Evolutionary conservation across 2,113 vertebrate genomes (phyloP).

Genomic region (Neofelis nebulosa): DNA sequence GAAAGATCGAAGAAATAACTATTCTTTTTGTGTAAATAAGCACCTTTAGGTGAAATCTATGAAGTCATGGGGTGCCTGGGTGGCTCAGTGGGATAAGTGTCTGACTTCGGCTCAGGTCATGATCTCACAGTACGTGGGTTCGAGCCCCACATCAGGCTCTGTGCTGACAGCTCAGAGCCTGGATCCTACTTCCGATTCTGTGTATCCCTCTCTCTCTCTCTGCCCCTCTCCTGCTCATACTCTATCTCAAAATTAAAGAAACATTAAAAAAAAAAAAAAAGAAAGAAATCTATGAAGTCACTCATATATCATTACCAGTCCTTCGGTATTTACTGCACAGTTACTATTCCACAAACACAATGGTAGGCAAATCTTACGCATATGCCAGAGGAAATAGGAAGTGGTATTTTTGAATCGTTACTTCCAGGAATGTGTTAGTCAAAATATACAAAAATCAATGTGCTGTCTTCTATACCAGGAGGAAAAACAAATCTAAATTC

Average conservation of each 20-base stretch:
- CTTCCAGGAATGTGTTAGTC: constrained; percentile 21
- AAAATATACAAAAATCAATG: constrained; percentile 32
- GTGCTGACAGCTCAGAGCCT: too few species aligned
- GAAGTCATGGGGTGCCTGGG: background rate
- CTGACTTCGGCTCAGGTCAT: too few species aligned
- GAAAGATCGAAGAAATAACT: constrained; percentile 36
- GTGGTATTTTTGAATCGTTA: constrained; percentile 21
- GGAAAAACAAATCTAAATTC: constrained; percentile 49
- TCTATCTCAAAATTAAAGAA: too few species aligned
- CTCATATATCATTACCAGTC: constrained; percentile 15
- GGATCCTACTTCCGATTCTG: too few species aligned
- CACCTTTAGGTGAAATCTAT: constrained; percentile 21
- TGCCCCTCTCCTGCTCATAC: too few species aligned
- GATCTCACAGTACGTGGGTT: too few species aligned
- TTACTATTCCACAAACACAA: constrained; percentile 25
- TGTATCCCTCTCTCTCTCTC: too few species aligned
- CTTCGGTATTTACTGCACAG: constrained; percentile 40
- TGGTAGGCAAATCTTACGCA: background rate
- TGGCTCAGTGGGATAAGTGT: too few species aligned
- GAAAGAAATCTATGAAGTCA: constrained; percentile 6
- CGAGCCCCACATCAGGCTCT: too few species aligned
- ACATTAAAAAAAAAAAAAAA: too few species aligned
- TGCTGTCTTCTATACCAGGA: background rate
- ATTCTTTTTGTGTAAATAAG: background rate
- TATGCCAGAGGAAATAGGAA: constrained; percentile 34